These are phyloP conservation scores for Vulpes ferrilata DNA, from an alignment of 2,113 vertebrate genomes.

Conservation along the genomic window DNA sequence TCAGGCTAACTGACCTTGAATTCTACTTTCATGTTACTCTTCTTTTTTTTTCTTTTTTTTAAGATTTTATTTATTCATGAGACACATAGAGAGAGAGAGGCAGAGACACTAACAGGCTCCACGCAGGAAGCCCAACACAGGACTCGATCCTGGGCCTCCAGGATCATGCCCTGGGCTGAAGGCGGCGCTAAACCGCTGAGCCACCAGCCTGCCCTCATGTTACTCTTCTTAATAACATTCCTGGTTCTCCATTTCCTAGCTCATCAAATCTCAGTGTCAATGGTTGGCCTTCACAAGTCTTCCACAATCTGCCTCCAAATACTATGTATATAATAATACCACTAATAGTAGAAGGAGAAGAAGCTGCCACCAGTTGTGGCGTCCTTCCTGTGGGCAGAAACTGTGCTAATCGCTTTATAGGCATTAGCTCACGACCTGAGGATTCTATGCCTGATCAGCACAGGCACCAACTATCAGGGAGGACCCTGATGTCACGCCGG, in stretches of 20 bases:
- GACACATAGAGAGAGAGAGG: no score
- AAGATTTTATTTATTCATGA: no score
- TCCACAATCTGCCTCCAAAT: background rate
- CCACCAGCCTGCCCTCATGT: no score
- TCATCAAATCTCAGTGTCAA: background rate
- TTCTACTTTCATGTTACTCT: background rate
- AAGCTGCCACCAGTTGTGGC: background rate
- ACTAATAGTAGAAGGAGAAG: fast-evolving
- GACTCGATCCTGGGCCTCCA: no score
- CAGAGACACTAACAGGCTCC: no score
- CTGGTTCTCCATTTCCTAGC: background rate
- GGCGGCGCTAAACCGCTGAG: no score
- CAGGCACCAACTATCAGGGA: background rate
- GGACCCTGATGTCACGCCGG: fast-evolving
- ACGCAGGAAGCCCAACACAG: no score
- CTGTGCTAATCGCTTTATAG: background rate
- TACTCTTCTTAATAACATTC: background rate
- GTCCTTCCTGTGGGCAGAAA: background rate
- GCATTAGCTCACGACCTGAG: background rate
- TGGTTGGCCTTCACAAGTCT: background rate
- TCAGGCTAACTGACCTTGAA: background rate
- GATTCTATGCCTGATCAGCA: background rate
- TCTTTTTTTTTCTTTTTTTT: no score
- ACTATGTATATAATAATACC: background rate
- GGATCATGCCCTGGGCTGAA: no score